phyloP scores from a whole-genome alignment of 1,140 invertebrate genomes.

The Rhynchophorus ferrugineus region DNA sequence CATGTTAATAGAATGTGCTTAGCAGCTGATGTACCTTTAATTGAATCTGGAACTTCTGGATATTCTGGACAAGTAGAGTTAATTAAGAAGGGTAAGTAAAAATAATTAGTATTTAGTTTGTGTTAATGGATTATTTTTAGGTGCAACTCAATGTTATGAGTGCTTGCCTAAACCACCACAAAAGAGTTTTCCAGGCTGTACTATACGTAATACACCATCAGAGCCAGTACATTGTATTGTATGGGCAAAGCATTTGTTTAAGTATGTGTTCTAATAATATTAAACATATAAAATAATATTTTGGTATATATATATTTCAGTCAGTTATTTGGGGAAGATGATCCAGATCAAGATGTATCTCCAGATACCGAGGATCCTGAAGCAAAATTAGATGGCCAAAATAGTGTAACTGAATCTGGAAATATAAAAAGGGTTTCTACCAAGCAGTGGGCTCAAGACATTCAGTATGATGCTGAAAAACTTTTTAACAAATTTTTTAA shows the following conservation, averaged over 20 bases:
- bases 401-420: conserved; percentile 45
- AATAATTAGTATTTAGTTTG: neutral
- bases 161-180: conserved; percentile 87
- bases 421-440: conserved; percentile 81
- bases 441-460: conserved; percentile 76
- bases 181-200: conserved; percentile 95
- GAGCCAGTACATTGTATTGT: conserved; percentile 99
- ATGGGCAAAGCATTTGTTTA: conserved; percentile 98
- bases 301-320: conserved; percentile 45
- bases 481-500: conserved; percentile 85
- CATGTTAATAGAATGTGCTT: conserved; percentile 99
- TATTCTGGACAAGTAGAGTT: conserved; percentile 90
- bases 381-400: conserved; percentile 46
- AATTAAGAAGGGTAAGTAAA: conserved; percentile 61
- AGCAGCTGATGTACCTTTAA: conserved; percentile 83
- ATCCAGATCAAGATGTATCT: conserved; percentile 96
- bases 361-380: conserved; percentile 95
- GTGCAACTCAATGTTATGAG: conserved; percentile 93
- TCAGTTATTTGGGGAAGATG: conserved; percentile 95
- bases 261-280: conserved; percentile 54
- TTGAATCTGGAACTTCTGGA: conserved; percentile 96
- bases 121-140: neutral
- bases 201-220: conserved; percentile 98
- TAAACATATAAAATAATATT: neutral
- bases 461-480: conserved; percentile 76